Evolutionary conservation across 2,888 invertebrate species (phyloP).

Genomic region (Plemyria rubiginata): DNA sequence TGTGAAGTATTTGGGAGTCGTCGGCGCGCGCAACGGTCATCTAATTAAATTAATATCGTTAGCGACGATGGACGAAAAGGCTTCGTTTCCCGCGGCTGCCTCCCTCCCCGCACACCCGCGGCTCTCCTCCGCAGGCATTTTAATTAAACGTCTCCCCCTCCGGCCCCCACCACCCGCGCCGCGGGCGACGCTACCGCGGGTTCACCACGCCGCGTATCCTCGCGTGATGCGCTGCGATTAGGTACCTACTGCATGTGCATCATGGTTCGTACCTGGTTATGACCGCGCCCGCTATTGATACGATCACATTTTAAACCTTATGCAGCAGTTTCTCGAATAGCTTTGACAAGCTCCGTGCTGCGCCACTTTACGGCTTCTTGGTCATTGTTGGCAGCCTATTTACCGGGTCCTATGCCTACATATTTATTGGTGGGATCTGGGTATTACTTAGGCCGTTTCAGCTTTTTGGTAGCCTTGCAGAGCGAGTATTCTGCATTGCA

Average conservation of each 20-base stretch:
- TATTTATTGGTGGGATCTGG: no score
- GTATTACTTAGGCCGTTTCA: no score
- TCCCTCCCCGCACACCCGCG: constrained; percentile 21
- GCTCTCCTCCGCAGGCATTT: constrained; percentile 52
- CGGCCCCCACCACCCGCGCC: background rate
- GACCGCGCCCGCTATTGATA: background rate
- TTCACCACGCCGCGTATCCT: constrained; percentile 28
- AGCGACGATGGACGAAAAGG: constrained; percentile 37
- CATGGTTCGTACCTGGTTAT: background rate
- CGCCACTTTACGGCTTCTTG: no score
- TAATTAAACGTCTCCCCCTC: constrained; percentile 51
- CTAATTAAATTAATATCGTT: constrained; percentile 51
- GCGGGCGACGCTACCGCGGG: background rate
- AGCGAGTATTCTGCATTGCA: no score
- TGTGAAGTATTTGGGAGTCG: constrained; percentile 16
- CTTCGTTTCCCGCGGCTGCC: constrained; percentile 11
- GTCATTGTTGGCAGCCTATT: no score
- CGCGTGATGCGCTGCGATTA: constrained; percentile 28
- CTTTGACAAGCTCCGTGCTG: no score
- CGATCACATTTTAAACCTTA: no score
- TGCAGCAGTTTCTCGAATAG: no score
- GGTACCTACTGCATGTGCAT: background rate
- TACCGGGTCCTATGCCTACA: no score
- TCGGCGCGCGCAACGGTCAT: constrained; percentile 36
- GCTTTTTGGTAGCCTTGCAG: no score